Base-by-base conservation (phyloP, 2,888 invertebrate genomes). In the Drosophila dives region DNA sequence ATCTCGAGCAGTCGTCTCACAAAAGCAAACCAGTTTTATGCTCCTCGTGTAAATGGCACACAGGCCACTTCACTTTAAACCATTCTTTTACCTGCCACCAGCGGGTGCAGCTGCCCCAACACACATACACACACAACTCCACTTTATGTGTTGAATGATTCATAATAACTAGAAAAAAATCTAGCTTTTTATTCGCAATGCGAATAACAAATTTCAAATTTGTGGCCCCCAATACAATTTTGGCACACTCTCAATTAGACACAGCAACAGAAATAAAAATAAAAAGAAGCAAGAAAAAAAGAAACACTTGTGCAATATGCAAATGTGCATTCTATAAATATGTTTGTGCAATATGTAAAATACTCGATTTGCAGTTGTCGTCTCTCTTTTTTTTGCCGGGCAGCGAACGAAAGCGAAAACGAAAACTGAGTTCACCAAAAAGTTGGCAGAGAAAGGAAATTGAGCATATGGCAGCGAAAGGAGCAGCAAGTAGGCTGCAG, bases 301-400 rank as follows among this genome's bases (percentile, higher is more conserved):
- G 7, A 51, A 38, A 12, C 38, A 45, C 62, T 72, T 56, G 55
- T 62, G 62, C 60, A 63, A 61, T 75, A 78, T 78, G 74, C 77
- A 78, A 78, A 77, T 77, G 48, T 59, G 64, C 75, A 87, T 87
- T 85, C 83, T 83, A 83, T 87, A 83, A 83, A 83, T 83, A 83
- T 78, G 75, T 83, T 84, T 74, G 64, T 74, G 64, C 74, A 74
- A 78, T 62, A 79, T 74, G 69, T 29, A 68, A 74, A 69, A 77
- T 68, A 74, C 68, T 34, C 45, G 42, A 55, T 68, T 63, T 64
- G 69, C 77, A 56, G 64, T 65, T 71, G 82, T 64, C 70, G 79
- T 63, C 78, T 38, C 33, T 56, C 38, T 33, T 23, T 33, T 33
- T 56, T 42, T 56, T 6, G 20, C 58, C 53, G 48, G 48, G 38